Base-by-base conservation (phyloP, 2,797 vertebrate species). In the Sparus aurata region DNA sequence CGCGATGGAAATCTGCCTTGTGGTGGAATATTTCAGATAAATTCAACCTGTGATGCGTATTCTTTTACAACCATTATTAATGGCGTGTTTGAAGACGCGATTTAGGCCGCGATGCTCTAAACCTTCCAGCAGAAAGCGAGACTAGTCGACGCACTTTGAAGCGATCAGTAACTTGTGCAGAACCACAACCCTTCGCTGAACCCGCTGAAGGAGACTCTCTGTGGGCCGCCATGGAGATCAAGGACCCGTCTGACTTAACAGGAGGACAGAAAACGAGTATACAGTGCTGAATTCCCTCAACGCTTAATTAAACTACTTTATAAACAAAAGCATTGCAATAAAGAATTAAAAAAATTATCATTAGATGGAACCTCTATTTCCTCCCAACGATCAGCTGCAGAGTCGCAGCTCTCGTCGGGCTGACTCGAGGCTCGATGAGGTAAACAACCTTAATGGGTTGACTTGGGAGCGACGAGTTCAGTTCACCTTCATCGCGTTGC, bases 391-490 rank as follows among this genome's bases (percentile, higher is more conserved):
- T 20, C 18, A 25, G 38, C 27, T 20, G 25, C n/a, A 12, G 52
- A 10, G 0, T 47, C 15, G 3, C 34, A 38, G 55, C 13, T 61
- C 5, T 22, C 74, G 34, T 62, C 9, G 2, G 5, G 34, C n/a
- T 55, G 53, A 65, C 67, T 34, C 45, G 3, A 82, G 69, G 66
- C 47, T 72, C 2, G 6, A 2, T 22, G 58, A 73, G 55, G 57
- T 74, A 79, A 87, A 79, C 85, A 79, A 59, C n/a, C n/a, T 65
- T 75, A 69, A 85, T 74, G 57, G 67, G 58, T 43, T 71, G 82
- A 77, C 53, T 77, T 38, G 79, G 69, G 73, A 80, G 17, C 4
- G 18, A 65, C 2, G 10, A 69, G 63, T 52, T 79, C 62, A 12
- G 12, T 17, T 73, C 72, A 71, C 66, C 58, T 64, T 30, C 41